A percentile compares a stretch with the other conserved stretches of the same genome.
Evolutionary conservation across 2,113 vertebrate species (phyloP).

Genomic region (Stigmatopora argus): DNA sequence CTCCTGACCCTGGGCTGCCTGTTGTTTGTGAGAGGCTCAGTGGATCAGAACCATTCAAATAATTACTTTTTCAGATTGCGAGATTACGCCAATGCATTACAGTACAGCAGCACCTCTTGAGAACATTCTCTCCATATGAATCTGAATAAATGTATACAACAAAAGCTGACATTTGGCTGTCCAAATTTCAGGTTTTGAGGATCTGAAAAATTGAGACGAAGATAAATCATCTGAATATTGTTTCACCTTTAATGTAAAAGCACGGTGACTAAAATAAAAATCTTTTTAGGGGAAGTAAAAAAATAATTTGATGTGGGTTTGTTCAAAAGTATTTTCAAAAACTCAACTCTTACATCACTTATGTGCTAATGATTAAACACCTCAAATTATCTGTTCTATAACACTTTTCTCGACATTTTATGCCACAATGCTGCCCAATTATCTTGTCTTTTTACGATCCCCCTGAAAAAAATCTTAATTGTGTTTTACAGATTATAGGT

Average conservation of each 20-base stretch:
- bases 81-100: background rate
- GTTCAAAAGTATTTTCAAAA: background rate
- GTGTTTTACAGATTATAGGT: too few relatives aligned
- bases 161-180: background rate
- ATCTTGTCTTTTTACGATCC: background rate
- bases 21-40: constrained; percentile 36
- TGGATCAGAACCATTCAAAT: constrained; percentile 34
- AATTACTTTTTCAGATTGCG: constrained; percentile 27
- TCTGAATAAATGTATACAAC: background rate
- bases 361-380: too few relatives aligned
- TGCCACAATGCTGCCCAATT: background rate
- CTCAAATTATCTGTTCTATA: background rate
- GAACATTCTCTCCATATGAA: background rate
- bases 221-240: background rate
- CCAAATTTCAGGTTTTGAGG: background rate
- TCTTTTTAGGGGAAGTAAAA: background rate
- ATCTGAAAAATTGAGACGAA: background rate
- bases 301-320: background rate
- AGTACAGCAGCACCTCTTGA: background rate
- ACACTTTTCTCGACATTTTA: background rate
- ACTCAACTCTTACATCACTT: background rate
- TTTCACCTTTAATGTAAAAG: background rate
- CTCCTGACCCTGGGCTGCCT: constrained; percentile 30
- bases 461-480: too few relatives aligned
- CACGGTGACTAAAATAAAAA: background rate